Conservation (phyloP, 1,140 invertebrate species). For the Drosophila auraria region DNA sequence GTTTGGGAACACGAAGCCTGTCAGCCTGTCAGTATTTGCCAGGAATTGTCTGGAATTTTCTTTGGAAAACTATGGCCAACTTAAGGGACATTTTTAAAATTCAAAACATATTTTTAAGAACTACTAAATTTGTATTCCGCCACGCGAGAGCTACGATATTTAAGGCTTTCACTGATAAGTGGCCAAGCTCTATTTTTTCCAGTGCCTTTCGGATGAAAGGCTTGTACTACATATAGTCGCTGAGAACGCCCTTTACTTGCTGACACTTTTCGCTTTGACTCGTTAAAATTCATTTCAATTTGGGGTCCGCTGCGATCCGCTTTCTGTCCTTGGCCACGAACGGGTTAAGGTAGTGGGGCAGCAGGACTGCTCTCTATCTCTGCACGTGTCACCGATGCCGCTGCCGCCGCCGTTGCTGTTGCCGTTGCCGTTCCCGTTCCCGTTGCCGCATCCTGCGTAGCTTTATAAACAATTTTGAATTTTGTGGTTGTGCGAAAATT, state of each 20-base stretch:
- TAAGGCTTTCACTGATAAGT: neutral
- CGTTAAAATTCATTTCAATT: constrained; percentile 82
- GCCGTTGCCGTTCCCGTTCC: constrained; percentile 35
- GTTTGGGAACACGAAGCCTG: neutral
- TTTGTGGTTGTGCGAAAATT: constrained; percentile 82
- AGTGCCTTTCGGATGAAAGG: neutral
- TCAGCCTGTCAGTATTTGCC: too few species aligned
- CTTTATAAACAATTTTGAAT: constrained; percentile 84
- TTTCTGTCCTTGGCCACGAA: constrained; percentile 39
- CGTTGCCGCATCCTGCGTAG: constrained; percentile 76
- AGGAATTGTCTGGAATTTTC: too few species aligned
- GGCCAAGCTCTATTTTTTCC: neutral
- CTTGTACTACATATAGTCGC: neutral
- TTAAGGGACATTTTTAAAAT: too few species aligned
- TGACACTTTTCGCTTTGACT: constrained; percentile 76
- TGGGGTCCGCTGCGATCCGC: constrained; percentile 14
- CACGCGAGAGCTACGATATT: neutral
- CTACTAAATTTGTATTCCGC: too few species aligned
- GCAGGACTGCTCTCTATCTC: constrained; percentile 34
- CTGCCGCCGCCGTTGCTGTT: constrained; percentile 42
- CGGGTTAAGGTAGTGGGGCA: constrained; percentile 34
- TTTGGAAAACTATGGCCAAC: too few species aligned
- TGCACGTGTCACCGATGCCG: constrained; percentile 72
- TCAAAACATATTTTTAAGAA: too few species aligned
- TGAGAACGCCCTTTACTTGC: constrained; percentile 29